Conservation (phyloP, 2,113 vertebrate species). For the Campylomormyrus tamandua region DNA sequence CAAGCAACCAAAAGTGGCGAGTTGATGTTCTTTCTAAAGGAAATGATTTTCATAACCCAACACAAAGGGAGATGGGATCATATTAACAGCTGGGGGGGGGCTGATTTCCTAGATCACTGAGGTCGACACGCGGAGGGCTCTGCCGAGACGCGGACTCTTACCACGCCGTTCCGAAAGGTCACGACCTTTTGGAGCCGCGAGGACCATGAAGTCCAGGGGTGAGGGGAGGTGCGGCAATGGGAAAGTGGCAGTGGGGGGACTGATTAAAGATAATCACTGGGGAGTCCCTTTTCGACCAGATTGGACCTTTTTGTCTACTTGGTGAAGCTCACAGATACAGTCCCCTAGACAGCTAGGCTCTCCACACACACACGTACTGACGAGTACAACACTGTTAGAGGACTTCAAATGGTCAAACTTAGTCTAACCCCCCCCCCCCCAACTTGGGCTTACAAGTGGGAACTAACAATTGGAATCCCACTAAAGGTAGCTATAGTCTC, state of each 20-base stretch:
- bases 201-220: not conserved
- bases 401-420: not conserved
- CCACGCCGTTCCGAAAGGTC: not conserved
- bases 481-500: not conserved
- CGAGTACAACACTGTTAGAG: not conserved
- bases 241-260: not conserved
- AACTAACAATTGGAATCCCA: not conserved
- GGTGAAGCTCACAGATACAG: not conserved
- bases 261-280: not conserved
- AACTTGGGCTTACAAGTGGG: not conserved
- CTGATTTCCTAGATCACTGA: not conserved
- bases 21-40: slow-evolving; percentile 33
- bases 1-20: slow-evolving; percentile 18
- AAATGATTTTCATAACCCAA: slow-evolving; percentile 13
- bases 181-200: not conserved
- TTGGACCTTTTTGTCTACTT: not conserved
- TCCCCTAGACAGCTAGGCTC: not conserved
- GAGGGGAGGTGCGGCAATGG: not conserved
- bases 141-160: not conserved
- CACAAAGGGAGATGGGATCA: not conserved
- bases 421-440: too few relatives aligned
- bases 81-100: not conserved
- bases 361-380: not conserved
- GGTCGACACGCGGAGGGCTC: not conserved
- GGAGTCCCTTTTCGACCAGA: not conserved